Evolutionary conservation across 2,888 invertebrate genomes (phyloP).

Genomic region (Drosophila subquinaria): DNA sequence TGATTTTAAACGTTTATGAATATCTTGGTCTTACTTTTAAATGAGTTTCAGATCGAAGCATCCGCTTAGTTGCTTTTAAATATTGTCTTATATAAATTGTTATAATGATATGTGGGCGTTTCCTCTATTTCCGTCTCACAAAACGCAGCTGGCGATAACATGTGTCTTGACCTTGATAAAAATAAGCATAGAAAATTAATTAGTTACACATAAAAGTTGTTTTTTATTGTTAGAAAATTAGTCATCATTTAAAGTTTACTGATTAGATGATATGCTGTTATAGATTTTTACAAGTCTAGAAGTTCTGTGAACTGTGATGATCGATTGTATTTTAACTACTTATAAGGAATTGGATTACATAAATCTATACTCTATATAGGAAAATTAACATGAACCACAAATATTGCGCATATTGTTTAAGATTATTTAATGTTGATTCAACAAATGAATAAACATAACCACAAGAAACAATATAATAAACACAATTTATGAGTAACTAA

Average conservation of each 20-base stretch:
- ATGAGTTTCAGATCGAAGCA: conserved; percentile 18
- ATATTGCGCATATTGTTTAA: not conserved
- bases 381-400: not conserved
- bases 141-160: conserved; percentile 27
- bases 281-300: not conserved
- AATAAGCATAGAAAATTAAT: conserved; percentile 18
- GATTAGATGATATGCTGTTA: conserved; percentile 4
- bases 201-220: conserved; percentile 8
- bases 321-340: not conserved
- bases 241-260: conserved; percentile 15
- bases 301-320: not conserved
- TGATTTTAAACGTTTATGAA: conserved; percentile 60
- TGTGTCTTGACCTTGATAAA: conserved; percentile 33
- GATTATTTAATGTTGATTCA: conserved; percentile 6
- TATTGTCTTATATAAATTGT: not conserved
- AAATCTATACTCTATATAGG: not conserved
- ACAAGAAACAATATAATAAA: conserved; percentile 1
- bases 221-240: conserved; percentile 3
- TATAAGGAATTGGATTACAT: not conserved
- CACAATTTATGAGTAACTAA: conserved; percentile 3
- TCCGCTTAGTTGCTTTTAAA: conserved; percentile 44
- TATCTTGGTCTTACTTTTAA: conserved; percentile 29
- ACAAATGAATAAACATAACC: conserved; percentile 11
- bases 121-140: not conserved
- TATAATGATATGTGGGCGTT: conserved; percentile 3